Evolutionary conservation across 1,140 invertebrate genomes (phyloP).

Genomic region (Ectropis grisescens): DNA sequence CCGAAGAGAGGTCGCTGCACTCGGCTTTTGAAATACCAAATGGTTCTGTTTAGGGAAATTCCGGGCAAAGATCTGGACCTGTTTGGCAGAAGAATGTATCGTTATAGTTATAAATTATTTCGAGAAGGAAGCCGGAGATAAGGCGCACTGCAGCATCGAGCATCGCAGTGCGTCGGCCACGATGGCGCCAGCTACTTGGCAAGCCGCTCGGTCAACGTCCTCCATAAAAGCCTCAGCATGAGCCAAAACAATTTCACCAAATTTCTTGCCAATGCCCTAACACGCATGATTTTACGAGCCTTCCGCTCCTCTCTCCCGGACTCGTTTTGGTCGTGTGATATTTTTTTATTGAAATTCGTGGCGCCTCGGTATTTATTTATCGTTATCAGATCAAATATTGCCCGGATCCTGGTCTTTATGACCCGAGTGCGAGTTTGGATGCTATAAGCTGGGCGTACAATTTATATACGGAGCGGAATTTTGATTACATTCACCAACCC

Average conservation of each 20-base stretch:
- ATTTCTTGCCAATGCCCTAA: conserved; percentile 53
- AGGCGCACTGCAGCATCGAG: conserved; percentile 55
- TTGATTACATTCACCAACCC: too few relatives aligned
- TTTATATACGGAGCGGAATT: neutral
- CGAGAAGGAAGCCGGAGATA: conserved; percentile 35
- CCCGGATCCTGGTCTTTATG: conserved; percentile 7
- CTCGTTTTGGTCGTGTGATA: conserved; percentile 32
- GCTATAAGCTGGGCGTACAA: neutral
- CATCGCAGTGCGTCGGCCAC: conserved; percentile 50
- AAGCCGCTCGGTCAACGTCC: conserved; percentile 54
- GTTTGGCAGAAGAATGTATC: conserved; percentile 45
- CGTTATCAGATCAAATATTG: conserved; percentile 29
- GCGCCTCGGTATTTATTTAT: conserved; percentile 21
- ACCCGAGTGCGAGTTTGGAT: neutral
- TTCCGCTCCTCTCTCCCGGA: conserved; percentile 18
- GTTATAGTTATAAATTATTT: conserved; percentile 43
- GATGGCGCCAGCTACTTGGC: conserved; percentile 59
- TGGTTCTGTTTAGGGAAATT: conserved; percentile 4
- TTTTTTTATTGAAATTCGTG: conserved; percentile 32
- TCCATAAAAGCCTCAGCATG: conserved; percentile 55
- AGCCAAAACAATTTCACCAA: conserved; percentile 65
- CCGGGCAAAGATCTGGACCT: conserved; percentile 18
- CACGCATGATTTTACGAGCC: conserved; percentile 52
- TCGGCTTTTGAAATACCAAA: neutral
- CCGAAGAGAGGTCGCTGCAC: conserved; percentile 16